phyloP scores from a whole-genome alignment of 2,113 vertebrate genomes.

The Panurus biarmicus region DNA sequence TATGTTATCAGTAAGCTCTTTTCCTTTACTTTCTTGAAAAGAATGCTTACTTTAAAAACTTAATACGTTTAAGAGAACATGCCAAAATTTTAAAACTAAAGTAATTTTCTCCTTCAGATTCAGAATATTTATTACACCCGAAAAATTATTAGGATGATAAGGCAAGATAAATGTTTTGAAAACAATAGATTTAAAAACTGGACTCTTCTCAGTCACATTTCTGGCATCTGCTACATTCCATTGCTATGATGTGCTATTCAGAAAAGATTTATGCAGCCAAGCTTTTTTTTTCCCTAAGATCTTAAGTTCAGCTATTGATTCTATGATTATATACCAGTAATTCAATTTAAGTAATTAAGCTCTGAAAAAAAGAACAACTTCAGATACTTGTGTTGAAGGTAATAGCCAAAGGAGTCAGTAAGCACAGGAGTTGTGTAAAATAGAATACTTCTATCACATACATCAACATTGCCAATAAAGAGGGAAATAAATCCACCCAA shows the following conservation, averaged over 20 bases:
- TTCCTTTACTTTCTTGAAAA: neutral
- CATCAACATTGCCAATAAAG: neutral
- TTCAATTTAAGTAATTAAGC: neutral
- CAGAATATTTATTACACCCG: neutral
- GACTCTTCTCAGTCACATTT: neutral
- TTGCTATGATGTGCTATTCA: neutral
- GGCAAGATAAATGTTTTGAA: neutral
- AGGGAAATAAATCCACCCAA: neutral
- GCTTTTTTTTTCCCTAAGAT: neutral
- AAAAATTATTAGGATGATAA: neutral
- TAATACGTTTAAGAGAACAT: neutral
- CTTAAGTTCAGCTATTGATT: neutral
- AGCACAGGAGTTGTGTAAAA: neutral
- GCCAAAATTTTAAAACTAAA: neutral
- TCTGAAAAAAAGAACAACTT: neutral
- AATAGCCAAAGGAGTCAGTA: neutral
- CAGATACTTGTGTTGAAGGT: neutral
- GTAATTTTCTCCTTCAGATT: neutral
- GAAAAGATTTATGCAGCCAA: neutral
- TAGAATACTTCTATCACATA: rapidly evolving
- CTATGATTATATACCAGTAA: neutral
- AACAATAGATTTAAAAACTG: neutral
- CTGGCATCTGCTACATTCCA: neutral
- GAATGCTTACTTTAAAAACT: neutral
- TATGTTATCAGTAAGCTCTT: neutral